Percentiles rank a stretch among this genome's conserved stretches.
phyloP scores from a whole-genome alignment of 1,140 invertebrate species.

The Nymphalis io region DNA sequence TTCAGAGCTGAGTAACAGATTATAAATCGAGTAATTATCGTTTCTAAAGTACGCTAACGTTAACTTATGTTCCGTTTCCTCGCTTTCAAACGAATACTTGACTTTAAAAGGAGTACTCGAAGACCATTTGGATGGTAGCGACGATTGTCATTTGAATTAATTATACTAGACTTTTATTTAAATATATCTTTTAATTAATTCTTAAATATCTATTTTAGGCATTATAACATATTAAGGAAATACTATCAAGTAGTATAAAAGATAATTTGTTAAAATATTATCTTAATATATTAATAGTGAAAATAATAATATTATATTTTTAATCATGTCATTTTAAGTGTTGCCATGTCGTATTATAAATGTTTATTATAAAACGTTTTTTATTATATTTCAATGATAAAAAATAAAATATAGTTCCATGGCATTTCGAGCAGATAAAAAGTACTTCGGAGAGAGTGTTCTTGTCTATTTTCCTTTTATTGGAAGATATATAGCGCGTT shows the following conservation, averaged over 20 bases:
- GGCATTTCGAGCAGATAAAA: neutral
- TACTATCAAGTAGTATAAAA: too few relatives aligned
- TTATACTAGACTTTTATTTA: constrained; percentile 12
- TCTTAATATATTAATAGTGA: too few relatives aligned
- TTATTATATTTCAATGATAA: neutral
- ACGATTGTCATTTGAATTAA: constrained; percentile 15
- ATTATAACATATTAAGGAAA: neutral
- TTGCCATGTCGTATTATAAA: too few relatives aligned
- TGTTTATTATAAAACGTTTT: neutral
- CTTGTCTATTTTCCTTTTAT: constrained; percentile 12
- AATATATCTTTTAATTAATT: constrained; percentile 7
- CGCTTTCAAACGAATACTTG: constrained; percentile 47
- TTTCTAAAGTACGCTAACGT: constrained; percentile 51
- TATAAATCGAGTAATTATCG: constrained; percentile 62
- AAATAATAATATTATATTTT: too few relatives aligned
- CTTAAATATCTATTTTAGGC: neutral
- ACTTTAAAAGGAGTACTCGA: constrained; percentile 28
- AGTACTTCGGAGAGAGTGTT: constrained; percentile 1
- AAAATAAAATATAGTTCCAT: neutral
- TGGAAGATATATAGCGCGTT: constrained; percentile 12
- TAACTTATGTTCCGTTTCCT: constrained; percentile 59
- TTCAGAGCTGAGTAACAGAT: constrained; percentile 33
- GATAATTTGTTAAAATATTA: too few relatives aligned
- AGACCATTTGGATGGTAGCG: constrained; percentile 7
- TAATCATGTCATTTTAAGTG: too few relatives aligned